These are phyloP conservation scores for Drosophila novamexicana DNA, from an alignment of 1,140 invertebrate genomes.

Conservation along the genomic window DNA sequence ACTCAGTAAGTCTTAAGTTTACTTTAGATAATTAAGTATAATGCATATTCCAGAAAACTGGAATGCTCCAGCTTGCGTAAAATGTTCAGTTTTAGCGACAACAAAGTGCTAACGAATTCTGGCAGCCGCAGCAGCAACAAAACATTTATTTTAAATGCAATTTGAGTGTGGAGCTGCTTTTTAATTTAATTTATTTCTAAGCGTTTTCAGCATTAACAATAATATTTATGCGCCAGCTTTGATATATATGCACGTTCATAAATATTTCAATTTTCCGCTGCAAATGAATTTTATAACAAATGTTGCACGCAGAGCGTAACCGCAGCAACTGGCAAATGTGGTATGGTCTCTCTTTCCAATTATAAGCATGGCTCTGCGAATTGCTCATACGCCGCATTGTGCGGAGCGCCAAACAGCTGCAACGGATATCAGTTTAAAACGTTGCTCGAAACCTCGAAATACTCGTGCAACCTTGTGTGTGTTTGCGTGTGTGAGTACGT, in stretches of 20 bases:
- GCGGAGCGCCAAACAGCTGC: slow-evolving; percentile 28
- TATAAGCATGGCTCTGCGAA: slow-evolving; percentile 58
- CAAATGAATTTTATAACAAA: slow-evolving; percentile 40
- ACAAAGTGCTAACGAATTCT: not conserved
- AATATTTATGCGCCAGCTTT: slow-evolving; percentile 38
- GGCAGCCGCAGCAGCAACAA: not conserved
- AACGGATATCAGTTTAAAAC: slow-evolving; percentile 63
- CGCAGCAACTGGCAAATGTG: slow-evolving; percentile 23
- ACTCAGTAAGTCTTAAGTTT: not conserved
- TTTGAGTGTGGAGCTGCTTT: slow-evolving; percentile 8
- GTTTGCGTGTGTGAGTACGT: not conserved
- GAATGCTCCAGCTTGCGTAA: not conserved
- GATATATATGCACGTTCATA: slow-evolving; percentile 23
- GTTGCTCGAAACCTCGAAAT: slow-evolving; percentile 34
- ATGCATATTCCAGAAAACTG: not conserved
- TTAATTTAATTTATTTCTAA: slow-evolving; percentile 35
- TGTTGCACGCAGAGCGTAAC: slow-evolving; percentile 14
- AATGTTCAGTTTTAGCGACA: not conserved
- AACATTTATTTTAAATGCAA: slow-evolving; percentile 17
- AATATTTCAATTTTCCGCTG: slow-evolving; percentile 35
- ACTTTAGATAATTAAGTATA: not conserved
- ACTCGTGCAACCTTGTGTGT: slow-evolving; percentile 3
- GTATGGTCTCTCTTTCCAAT: slow-evolving; percentile 29
- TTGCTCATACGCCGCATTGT: slow-evolving; percentile 62
- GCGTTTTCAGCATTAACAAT: slow-evolving; percentile 33